Evolutionary conservation across 2,113 vertebrate genomes (phyloP).

Genomic region (Embiotoca jacksoni): DNA sequence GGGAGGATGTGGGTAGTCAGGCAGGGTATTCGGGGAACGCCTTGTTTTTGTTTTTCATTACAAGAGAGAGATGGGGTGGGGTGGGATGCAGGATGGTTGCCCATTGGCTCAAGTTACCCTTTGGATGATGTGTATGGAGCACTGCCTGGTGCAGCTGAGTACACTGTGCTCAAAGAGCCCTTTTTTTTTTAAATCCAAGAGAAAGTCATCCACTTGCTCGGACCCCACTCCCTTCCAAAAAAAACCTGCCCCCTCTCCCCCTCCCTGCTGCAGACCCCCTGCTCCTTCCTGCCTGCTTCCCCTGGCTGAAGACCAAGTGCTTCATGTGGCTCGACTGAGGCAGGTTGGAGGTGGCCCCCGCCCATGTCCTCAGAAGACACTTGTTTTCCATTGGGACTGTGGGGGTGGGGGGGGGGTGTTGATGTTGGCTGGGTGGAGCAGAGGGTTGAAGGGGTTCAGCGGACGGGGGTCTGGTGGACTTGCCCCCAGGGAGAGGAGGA

Average conservation of each 20-base stretch:
- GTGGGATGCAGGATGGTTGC: slow-evolving; percentile 61
- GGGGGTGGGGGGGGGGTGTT: slow-evolving; percentile 67
- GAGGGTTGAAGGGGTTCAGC: slow-evolving; percentile 55
- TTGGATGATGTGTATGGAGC: slow-evolving; percentile 74
- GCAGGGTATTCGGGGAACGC: slow-evolving; percentile 65
- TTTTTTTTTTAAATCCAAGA: slow-evolving; percentile 76
- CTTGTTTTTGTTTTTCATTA: slow-evolving; percentile 80
- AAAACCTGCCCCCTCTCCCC: slow-evolving; percentile 20
- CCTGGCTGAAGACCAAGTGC: slow-evolving; percentile 77
- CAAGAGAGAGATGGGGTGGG: slow-evolving; percentile 42
- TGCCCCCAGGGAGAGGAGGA: slow-evolving; percentile 67
- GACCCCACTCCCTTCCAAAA: slow-evolving; percentile 65
- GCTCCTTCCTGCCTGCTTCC: slow-evolving; percentile 81
- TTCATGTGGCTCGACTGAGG: slow-evolving; percentile 79
- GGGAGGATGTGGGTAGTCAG: slow-evolving; percentile 13
- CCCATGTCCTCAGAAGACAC: slow-evolving; percentile 79
- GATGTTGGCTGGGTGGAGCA: slow-evolving; percentile 78
- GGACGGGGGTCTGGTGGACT: slow-evolving; percentile 25
- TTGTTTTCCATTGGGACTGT: slow-evolving; percentile 78
- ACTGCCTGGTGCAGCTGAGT: slow-evolving; percentile 82
- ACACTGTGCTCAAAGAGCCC: slow-evolving; percentile 80
- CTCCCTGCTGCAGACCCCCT: slow-evolving; percentile 62
- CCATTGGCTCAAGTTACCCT: slow-evolving; percentile 80
- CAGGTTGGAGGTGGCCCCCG: slow-evolving; percentile 77
- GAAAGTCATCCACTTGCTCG: slow-evolving; percentile 71